These are phyloP conservation scores for Lysandra coridon DNA, from an alignment of 2,888 invertebrate genomes.

Conservation along the genomic window DNA sequence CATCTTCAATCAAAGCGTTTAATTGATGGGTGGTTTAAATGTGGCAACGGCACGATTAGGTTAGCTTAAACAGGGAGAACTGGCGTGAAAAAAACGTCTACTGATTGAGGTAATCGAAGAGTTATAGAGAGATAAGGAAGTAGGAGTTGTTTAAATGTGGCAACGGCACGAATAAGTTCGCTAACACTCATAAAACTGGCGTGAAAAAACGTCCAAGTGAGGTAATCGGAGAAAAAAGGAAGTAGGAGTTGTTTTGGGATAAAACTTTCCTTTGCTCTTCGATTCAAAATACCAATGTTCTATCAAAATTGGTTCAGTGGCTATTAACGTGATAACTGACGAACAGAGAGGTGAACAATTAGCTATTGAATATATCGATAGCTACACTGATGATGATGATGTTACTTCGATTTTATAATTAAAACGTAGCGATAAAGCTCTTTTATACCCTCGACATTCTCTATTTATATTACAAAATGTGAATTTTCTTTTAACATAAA, in stretches of 20 bases:
- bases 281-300: too few relatives aligned
- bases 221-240: too few relatives aligned
- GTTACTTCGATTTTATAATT: background rate
- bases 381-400: too few relatives aligned
- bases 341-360: too few relatives aligned
- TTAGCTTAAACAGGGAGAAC: background rate
- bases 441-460: slow-evolving; percentile 1
- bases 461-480: background rate
- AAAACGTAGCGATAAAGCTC: background rate
- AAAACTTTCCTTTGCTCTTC: too few relatives aligned
- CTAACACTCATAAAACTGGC: background rate
- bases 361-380: too few relatives aligned
- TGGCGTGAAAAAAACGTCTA: background rate
- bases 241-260: too few relatives aligned
- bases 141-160: background rate
- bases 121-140: too few relatives aligned
- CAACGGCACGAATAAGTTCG: background rate
- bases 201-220: background rate
- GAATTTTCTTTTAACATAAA: background rate
- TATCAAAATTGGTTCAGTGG: too few relatives aligned
- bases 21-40: slow-evolving; percentile 4
- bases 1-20: slow-evolving; percentile 4
- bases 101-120: too few relatives aligned
- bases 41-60: background rate
- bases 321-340: too few relatives aligned